Percentiles rank a stretch among this genome's conserved stretches.
These are phyloP conservation scores for Branchinecta lindahli DNA, from an alignment of 1,140 invertebrate genomes.

Conservation along the genomic window DNA sequence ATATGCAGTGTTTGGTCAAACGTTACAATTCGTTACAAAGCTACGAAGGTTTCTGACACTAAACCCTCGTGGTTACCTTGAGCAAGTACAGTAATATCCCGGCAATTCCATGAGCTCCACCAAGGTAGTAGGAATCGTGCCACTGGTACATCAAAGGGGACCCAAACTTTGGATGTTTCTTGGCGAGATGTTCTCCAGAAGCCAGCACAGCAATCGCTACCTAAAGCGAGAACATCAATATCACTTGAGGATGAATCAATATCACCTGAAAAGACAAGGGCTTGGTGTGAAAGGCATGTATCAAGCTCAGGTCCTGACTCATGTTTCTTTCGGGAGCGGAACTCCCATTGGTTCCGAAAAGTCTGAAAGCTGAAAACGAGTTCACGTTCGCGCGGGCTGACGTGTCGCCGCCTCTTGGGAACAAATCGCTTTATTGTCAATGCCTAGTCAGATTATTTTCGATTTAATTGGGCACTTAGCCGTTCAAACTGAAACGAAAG, in stretches of 20 bases:
- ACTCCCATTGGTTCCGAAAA: too few species aligned
- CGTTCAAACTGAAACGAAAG: too few species aligned
- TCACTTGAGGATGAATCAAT: slow-evolving; percentile 22
- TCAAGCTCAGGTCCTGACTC: too few species aligned
- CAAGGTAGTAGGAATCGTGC: slow-evolving; percentile 74
- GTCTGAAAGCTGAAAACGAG: too few species aligned
- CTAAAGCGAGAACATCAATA: slow-evolving; percentile 37
- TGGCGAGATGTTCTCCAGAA: slow-evolving; percentile 43
- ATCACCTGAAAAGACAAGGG: neutral
- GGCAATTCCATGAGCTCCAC: slow-evolving; percentile 69
- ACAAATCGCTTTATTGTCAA: too few species aligned
- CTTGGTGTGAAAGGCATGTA: too few species aligned
- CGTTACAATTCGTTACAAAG: slow-evolving; percentile 11
- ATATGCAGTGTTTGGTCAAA: neutral
- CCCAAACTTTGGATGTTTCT: slow-evolving; percentile 28
- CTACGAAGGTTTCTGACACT: neutral
- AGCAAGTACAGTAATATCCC: slow-evolving; percentile 70
- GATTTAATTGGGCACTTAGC: too few species aligned
- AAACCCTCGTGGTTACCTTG: slow-evolving; percentile 36
- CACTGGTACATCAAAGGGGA: slow-evolving; percentile 62
- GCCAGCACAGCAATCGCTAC: slow-evolving; percentile 46
- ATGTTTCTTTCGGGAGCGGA: too few species aligned
- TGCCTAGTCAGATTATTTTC: too few species aligned
- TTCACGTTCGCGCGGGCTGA: too few species aligned
- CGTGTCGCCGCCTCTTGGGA: too few species aligned